Evolutionary conservation across 2,797 vertebrate species (phyloP), one percentile per base, ranked within the genome.

Genomic region (Sandelia bainsii): DNA sequence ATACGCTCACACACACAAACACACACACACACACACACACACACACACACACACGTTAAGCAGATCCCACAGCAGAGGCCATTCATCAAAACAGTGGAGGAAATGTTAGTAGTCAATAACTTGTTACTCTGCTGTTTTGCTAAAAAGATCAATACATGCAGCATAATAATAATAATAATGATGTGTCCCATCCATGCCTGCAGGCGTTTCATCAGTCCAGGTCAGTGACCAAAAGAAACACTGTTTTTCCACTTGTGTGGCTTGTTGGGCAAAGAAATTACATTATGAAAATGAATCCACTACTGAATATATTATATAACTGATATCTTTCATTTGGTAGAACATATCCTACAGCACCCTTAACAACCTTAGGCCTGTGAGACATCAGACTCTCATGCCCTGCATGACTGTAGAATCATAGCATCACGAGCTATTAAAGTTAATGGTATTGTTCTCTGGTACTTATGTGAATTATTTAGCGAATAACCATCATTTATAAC

Each of bases 111-210:
- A 77, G 32, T 63, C 45, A 50, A 12, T 56, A 63, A 34, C 60
- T 50, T 45, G 25, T 64, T 77, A 29, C 46, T 72, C 52, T 73
- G 51, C 48, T 72, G 62, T 53, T 64, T 59, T 81, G 48, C 72
- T 62, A 42, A 32, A 69, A 8, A 64, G 72, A 72, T 87, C 80
- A 77, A 86, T 84, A 75, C 61, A 66, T 49, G 12, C 17, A 67
- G 2, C 34, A 52, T 69, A 23, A 46, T 46, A 46, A 46, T 10
- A 19, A 45, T 42, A 44, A 44, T 67, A 25, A 45, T 42, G 13
- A 42, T 44, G 49, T 59, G 72, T 51, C 44, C 51, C 39, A 54
- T 42, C 34, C 7, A 14, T 27, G 63, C 19, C 49, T 42, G 39
- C 17, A n/a, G 69, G 52, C 20, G 9, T 45, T 39, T 50, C 42